Conservation (phyloP, 2,113 vertebrate species). For the Ictidomys tridecemlineatus region DNA sequence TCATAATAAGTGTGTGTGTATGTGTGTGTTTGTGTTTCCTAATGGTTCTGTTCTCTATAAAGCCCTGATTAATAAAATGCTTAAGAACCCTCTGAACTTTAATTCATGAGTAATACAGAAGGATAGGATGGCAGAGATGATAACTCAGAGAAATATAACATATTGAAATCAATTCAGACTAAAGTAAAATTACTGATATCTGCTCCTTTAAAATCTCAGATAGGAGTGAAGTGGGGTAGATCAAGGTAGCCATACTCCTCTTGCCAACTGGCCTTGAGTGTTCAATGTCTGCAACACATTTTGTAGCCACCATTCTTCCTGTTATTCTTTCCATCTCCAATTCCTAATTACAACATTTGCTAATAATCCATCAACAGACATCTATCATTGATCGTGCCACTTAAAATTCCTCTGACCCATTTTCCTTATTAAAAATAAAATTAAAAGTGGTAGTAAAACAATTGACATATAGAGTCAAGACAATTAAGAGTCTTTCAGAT, state of each 20-base stretch:
- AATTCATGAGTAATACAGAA: not conserved
- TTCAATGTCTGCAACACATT: not conserved
- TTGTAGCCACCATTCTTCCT: not conserved
- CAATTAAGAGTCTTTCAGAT: not conserved
- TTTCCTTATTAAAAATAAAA: slow-evolving; percentile 41
- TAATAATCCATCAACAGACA: not conserved
- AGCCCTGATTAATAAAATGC: not conserved
- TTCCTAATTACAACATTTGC: not conserved
- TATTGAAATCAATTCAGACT: not conserved
- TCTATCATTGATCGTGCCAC: not conserved
- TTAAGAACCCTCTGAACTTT: not conserved
- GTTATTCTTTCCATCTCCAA: not conserved
- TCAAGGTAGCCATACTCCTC: too few species aligned
- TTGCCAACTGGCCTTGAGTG: not conserved
- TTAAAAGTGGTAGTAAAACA: not conserved
- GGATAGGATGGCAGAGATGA: not conserved
- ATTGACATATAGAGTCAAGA: not conserved
- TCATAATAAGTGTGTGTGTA: not conserved
- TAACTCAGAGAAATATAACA: not conserved
- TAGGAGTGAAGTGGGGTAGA: not conserved
- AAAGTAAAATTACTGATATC: not conserved
- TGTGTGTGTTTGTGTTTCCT: not conserved
- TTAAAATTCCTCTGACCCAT: not conserved
- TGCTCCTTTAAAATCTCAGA: not conserved
- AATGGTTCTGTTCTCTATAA: not conserved